Evolutionary conservation across 2,113 vertebrate genomes (phyloP).

Genomic region (Triplophysa rosa): DNA sequence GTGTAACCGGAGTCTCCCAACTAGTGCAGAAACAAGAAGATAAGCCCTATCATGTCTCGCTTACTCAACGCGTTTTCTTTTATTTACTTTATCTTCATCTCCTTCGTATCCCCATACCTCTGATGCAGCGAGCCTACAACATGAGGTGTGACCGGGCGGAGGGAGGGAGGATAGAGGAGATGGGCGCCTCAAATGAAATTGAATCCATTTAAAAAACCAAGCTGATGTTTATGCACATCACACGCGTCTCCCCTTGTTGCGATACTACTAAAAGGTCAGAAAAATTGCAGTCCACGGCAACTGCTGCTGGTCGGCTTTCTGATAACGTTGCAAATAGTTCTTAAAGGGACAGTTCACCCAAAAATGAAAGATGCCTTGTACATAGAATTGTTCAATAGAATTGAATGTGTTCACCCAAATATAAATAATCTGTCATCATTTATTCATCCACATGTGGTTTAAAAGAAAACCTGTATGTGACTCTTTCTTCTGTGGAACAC

Average conservation of each 20-base stretch:
- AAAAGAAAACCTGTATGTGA: no score
- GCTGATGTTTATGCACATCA: no score
- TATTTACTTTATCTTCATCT: conserved; percentile 27
- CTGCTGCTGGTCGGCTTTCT: no score
- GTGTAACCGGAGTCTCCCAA: conserved; percentile 30
- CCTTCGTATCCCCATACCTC: conserved; percentile 18
- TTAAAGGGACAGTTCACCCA: no score
- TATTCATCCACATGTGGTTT: no score
- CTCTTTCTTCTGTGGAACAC: no score
- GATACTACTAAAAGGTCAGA: background rate
- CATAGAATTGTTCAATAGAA: no score
- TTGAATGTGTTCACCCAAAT: no score
- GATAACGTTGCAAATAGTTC: no score
- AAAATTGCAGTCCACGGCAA: background rate
- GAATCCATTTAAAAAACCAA: background rate
- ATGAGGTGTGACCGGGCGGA: background rate
- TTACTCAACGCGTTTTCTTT: conserved; percentile 23
- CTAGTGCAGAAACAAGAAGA: conserved; percentile 23
- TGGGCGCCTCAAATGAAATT: background rate
- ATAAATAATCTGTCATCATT: no score
- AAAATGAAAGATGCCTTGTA: no score
- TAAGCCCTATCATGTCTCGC: conserved; percentile 38
- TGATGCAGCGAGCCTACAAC: conserved; percentile 1
- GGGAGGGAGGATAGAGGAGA: background rate
- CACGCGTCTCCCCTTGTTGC: background rate